These are phyloP conservation scores for Apotomis betuletana DNA, from an alignment of 2,888 invertebrate species.

Conservation along the genomic window DNA sequence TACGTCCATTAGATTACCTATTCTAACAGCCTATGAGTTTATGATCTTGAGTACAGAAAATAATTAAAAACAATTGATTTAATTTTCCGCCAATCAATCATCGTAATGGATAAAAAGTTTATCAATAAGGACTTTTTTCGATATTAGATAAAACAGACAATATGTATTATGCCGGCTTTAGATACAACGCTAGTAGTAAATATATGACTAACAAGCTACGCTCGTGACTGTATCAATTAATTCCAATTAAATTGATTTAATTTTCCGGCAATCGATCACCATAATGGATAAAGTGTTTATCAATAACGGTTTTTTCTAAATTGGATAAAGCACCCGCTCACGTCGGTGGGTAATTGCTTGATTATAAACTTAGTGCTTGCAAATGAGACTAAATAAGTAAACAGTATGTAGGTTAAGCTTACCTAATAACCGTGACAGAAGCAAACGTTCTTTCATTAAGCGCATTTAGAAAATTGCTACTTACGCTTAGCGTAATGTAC, in stretches of 20 bases:
- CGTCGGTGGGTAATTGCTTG: constrained; percentile 37
- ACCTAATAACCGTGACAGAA: constrained; percentile 40
- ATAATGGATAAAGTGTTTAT: constrained; percentile 37
- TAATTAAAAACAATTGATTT: too few relatives aligned
- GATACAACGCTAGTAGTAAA: not conserved
- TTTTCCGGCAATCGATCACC: constrained; percentile 40
- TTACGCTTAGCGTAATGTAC: constrained; percentile 19
- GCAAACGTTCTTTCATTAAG: constrained; percentile 31
- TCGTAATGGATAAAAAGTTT: too few relatives aligned
- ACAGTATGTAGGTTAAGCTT: constrained; percentile 40
- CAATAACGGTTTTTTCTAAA: constrained; percentile 40
- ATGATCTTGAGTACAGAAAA: too few relatives aligned
- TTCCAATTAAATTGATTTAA: constrained; percentile 40
- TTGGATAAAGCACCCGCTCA: constrained; percentile 36
- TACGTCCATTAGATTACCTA: too few relatives aligned
- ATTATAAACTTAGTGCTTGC: constrained; percentile 40
- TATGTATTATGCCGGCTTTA: too few relatives aligned
- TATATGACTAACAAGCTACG: constrained; percentile 19
- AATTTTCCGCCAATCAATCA: too few relatives aligned
- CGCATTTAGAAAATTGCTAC: constrained; percentile 39
- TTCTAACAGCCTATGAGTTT: too few relatives aligned
- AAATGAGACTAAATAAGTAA: constrained; percentile 42
- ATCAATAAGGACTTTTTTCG: too few relatives aligned
- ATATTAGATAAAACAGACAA: too few relatives aligned
- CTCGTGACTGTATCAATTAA: constrained; percentile 33